These are phyloP conservation scores for Leuciscus waleckii DNA, from an alignment of 2,797 vertebrate species.

Conservation along the genomic window DNA sequence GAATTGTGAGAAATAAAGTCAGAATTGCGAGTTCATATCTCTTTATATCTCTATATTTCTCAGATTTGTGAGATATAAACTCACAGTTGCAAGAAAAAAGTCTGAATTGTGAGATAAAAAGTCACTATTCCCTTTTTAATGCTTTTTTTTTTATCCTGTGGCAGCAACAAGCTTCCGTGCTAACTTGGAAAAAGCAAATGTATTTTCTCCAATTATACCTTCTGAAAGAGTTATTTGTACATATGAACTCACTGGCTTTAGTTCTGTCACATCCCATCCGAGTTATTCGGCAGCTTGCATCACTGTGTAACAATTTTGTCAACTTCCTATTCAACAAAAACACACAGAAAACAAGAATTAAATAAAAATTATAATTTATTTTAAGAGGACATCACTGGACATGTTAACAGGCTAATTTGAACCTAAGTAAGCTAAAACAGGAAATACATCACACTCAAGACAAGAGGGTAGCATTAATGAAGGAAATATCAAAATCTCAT, in stretches of 20 bases:
- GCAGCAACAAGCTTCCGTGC: neutral
- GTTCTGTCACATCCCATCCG: constrained; percentile 91
- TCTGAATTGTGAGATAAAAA: neutral
- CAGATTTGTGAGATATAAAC: too few species aligned
- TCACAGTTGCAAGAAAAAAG: neutral
- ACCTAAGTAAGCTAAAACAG: constrained; percentile 11
- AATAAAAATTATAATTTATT: neutral
- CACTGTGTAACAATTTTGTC: constrained; percentile 91
- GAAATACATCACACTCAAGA: neutral
- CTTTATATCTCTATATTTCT: too few species aligned
- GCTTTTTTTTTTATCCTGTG: neutral
- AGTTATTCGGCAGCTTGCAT: constrained; percentile 91
- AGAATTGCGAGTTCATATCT: too few species aligned
- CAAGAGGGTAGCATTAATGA: constrained; percentile 54
- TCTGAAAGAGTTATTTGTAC: neutral
- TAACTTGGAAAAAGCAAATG: neutral
- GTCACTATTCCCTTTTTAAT: neutral
- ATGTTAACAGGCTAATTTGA: neutral
- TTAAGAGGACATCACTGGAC: constrained; percentile 3
- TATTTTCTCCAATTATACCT: neutral
- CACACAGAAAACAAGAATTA: neutral
- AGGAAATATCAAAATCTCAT: neutral
- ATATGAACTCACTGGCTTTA: constrained; percentile 81
- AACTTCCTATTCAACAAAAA: constrained; percentile 80
- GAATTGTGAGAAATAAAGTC: too few species aligned